A percentile compares a stretch with the other conserved stretches of the same genome.
phyloP scores from a whole-genome alignment of 2,113 vertebrate genomes.

The Chauna torquata region DNA sequence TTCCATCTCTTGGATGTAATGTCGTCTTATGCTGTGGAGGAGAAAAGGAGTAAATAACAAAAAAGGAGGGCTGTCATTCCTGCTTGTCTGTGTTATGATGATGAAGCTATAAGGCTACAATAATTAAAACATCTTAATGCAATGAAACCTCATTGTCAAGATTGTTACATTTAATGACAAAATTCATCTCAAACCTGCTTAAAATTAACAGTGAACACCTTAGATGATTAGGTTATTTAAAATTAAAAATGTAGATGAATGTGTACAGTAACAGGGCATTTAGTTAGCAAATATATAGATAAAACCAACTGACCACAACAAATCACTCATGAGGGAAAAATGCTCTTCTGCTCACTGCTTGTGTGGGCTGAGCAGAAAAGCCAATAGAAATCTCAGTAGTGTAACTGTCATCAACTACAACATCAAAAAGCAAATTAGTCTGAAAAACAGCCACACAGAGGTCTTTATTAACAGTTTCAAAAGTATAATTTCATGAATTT shows the following conservation, averaged over 20 bases:
- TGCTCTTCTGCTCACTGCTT: not conserved
- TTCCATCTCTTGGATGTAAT: not conserved
- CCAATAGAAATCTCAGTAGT: not conserved
- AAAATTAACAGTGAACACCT: not conserved
- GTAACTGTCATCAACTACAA: not conserved
- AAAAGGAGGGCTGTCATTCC: not conserved
- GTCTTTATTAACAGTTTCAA: not conserved
- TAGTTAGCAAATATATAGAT: not conserved
- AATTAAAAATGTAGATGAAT: not conserved
- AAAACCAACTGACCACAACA: not conserved
- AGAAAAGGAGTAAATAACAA: not conserved
- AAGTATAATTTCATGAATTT: not conserved
- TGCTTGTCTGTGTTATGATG: not conserved
- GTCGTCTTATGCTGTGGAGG: rapidly evolving
- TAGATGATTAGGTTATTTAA: not conserved
- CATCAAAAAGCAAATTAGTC: not conserved
- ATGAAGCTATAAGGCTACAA: not conserved
- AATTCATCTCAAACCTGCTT: not conserved
- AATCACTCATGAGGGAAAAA: not conserved
- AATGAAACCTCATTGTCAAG: not conserved
- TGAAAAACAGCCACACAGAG: rapidly evolving
- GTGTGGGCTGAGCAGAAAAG: not conserved
- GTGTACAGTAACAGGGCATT: rapidly evolving
- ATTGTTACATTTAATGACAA: not conserved
- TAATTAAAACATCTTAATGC: not conserved